Evolutionary conservation across 2,113 vertebrate genomes (phyloP).

Genomic region (Ascaphus truei): DNA sequence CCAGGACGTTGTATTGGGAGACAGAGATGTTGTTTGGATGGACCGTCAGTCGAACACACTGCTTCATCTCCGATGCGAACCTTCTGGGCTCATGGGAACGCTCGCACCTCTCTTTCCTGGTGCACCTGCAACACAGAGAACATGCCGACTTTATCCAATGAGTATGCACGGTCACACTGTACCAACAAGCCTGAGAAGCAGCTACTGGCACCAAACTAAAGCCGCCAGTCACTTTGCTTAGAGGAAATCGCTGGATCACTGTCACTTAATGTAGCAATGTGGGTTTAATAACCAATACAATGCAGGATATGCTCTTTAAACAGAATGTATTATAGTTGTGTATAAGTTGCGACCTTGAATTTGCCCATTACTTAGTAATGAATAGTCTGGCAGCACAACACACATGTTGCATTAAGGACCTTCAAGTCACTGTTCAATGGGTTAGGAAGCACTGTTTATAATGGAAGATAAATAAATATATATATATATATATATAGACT

Average conservation of each 20-base stretch:
- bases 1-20: slow-evolving; percentile 93
- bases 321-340: too few species aligned
- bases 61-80: slow-evolving; percentile 91
- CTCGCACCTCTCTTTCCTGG: slow-evolving; percentile 90
- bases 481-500: too few species aligned
- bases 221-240: background rate
- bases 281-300: too few species aligned
- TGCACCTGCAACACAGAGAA: slow-evolving; percentile 70
- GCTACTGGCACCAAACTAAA: background rate
- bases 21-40: slow-evolving; percentile 98
- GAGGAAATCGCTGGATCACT: background rate
- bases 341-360: too few species aligned
- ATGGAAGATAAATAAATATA: too few species aligned
- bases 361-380: too few species aligned
- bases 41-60: slow-evolving; percentile 91
- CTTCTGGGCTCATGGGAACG: slow-evolving; percentile 86
- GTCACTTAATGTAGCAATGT: background rate
- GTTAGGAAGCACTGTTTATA: too few species aligned
- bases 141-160: background rate
- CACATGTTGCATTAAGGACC: too few species aligned
- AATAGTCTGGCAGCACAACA: too few species aligned
- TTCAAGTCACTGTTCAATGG: too few species aligned
- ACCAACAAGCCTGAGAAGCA: background rate
- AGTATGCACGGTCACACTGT: background rate
- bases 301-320: too few species aligned